phyloP scores from a whole-genome alignment of 2,888 invertebrate genomes.

The Patella pellucida region DNA sequence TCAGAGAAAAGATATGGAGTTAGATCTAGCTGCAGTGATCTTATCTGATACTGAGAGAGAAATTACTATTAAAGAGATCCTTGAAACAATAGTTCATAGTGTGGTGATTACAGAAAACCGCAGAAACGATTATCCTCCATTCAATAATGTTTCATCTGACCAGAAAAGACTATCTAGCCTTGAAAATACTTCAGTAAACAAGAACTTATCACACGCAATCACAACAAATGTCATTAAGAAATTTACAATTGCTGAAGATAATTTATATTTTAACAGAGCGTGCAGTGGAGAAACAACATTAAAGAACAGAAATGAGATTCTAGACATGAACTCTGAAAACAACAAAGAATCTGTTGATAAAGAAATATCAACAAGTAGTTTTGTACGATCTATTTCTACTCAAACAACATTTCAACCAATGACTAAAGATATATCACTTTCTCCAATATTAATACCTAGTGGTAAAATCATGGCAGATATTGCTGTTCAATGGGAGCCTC shows the following conservation, averaged over 20 bases:
- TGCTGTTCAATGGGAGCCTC: conserved; percentile 14
- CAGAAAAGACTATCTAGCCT: not conserved
- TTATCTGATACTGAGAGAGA: no score
- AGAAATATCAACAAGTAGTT: conserved; percentile 13
- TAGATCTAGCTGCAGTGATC: no score
- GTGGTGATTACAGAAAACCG: conserved; percentile 14
- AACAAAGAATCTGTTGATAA: conserved; percentile 6
- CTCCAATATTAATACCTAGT: not conserved
- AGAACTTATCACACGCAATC: no score
- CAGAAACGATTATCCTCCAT: not conserved
- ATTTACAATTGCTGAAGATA: no score
- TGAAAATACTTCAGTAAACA: no score
- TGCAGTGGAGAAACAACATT: no score
- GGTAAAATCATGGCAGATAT: not conserved
- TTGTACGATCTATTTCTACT: no score
- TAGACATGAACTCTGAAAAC: not conserved
- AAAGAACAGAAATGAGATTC: no score
- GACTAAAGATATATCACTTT: not conserved
- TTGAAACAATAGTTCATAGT: conserved; percentile 16
- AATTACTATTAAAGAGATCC: not conserved
- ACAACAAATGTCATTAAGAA: no score
- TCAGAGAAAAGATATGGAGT: no score
- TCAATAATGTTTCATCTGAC: not conserved
- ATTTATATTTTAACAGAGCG: no score
- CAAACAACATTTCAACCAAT: no score